Evolutionary conservation across 2,888 invertebrate species (phyloP).

Genomic region (Chesias legatella): DNA sequence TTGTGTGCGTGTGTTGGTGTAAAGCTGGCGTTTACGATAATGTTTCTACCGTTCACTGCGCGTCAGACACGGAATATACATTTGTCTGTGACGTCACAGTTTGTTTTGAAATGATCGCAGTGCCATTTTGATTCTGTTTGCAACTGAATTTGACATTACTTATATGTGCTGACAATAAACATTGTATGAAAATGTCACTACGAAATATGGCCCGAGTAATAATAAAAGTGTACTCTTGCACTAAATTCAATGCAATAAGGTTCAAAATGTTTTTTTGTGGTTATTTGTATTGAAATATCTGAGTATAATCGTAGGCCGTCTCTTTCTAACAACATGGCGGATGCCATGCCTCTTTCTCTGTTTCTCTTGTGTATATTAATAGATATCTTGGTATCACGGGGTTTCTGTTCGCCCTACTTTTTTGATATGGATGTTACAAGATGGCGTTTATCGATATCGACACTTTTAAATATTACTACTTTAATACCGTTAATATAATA

Average conservation of each 20-base stretch:
- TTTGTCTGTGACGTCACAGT: slow-evolving; percentile 39
- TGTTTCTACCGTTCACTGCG: slow-evolving; percentile 26
- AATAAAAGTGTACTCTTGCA: neutral
- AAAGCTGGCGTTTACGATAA: slow-evolving; percentile 22
- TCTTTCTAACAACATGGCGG: slow-evolving; percentile 40
- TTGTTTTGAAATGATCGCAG: slow-evolving; percentile 26
- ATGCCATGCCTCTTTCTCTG: slow-evolving; percentile 39
- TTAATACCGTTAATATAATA: too few relatives aligned
- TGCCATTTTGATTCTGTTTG: slow-evolving; percentile 26
- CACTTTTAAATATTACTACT: neutral
- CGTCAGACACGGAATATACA: slow-evolving; percentile 42
- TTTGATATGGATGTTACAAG: slow-evolving; percentile 23
- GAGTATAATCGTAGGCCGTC: slow-evolving; percentile 35
- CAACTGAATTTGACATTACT: slow-evolving; percentile 10
- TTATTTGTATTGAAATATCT: slow-evolving; percentile 6
- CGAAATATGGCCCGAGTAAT: neutral
- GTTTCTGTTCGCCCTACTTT: slow-evolving; percentile 27
- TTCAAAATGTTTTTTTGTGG: slow-evolving; percentile 11
- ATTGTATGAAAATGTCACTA: neutral
- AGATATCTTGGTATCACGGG: slow-evolving; percentile 21
- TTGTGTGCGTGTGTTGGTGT: slow-evolving; percentile 11
- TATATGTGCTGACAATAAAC: neutral
- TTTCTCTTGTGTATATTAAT: slow-evolving; percentile 38
- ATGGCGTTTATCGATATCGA: slow-evolving; percentile 18
- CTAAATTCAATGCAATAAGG: slow-evolving; percentile 16